Base-by-base conservation (phyloP, 2,113 vertebrate species). In the Nerophis lumbriciformis region DNA sequence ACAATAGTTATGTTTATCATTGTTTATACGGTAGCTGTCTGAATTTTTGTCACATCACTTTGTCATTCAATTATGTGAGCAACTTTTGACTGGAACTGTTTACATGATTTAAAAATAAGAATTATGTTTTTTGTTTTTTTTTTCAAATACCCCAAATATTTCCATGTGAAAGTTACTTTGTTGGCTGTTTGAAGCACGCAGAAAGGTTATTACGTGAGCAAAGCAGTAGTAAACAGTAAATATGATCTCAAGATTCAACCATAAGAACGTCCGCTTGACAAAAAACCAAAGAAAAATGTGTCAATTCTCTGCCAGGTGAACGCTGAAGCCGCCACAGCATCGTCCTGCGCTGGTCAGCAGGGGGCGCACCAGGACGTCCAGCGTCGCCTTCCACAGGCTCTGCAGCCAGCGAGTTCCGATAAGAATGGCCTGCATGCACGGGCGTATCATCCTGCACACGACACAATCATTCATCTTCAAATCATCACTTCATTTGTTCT, bases 301-400 rank as follows among this genome's bases (percentile, higher is more conserved):
- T 90, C 78, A 91, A 77, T 90, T 82, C 59, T 74, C 73, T 16
- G 83, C 75, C 54, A 90, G 53, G 49, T 83, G 85, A 35, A 91
- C 36, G 36, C 82, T 84, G 69, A 91, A 86, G 53, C 87, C 76
- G 50, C 70, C 72, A 49, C 70, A 90, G 73, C 89, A 90, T 59
- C 68, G 83, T 19, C 84, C 83, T 0, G 81, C 72, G 36, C 90
- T 91, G 15, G 58, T 79, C 68, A 82, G 36, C 67, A 90, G 59
- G 2, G 90, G 88, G 0, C 61, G 70, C 21, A 89, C 62, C n/a
- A 85, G 21, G 60, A 86, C 52, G 3, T 70, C 76, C 79, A 92
- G 56, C 15, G 88, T 56, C 4, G 86, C 61, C 62, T 19, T 79
- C 91, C 91, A 92, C 0, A 90, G 63, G 10, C 66, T 78, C 79